These are phyloP conservation scores for Gambusia yucatana DNA, from an alignment of 2,797 vertebrate genomes.

Conservation along the genomic window DNA sequence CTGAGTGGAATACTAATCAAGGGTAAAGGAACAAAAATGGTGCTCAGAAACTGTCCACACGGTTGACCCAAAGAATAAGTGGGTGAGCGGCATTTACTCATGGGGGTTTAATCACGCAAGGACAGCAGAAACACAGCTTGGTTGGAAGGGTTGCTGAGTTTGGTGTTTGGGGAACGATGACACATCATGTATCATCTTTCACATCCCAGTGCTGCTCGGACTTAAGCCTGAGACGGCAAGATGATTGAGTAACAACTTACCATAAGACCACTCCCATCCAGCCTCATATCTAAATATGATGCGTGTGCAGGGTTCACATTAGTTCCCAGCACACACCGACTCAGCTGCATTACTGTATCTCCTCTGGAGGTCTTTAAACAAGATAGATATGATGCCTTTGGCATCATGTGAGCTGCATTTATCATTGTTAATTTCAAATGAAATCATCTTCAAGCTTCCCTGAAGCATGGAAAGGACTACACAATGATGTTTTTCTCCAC, in stretches of 20 bases:
- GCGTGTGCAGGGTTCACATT: slow-evolving; percentile 33
- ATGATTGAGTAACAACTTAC: slow-evolving; percentile 80
- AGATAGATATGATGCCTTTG: slow-evolving; percentile 63
- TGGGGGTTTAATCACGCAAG: slow-evolving; percentile 66
- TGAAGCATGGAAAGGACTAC: slow-evolving; percentile 43
- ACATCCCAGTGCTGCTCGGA: slow-evolving; percentile 60
- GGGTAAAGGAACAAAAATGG: slow-evolving; percentile 36
- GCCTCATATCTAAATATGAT: slow-evolving; percentile 55
- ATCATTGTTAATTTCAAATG: slow-evolving; percentile 69
- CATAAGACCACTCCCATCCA: slow-evolving; percentile 76
- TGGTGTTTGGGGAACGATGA: slow-evolving; percentile 73
- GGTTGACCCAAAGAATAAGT: slow-evolving; percentile 65
- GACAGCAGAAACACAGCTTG: slow-evolving; percentile 63
- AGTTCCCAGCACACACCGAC: slow-evolving; percentile 55
- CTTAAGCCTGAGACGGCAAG: slow-evolving; percentile 62
- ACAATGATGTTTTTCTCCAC: slow-evolving; percentile 55
- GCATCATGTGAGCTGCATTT: slow-evolving; percentile 63
- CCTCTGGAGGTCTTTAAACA: slow-evolving; percentile 65
- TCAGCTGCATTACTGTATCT: slow-evolving; percentile 55
- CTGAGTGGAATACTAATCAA: slow-evolving; percentile 61
- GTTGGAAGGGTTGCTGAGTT: slow-evolving; percentile 50
- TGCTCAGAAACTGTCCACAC: slow-evolving; percentile 17
- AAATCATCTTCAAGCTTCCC: slow-evolving; percentile 66
- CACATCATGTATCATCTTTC: slow-evolving; percentile 77
- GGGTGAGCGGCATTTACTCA: slow-evolving; percentile 64